Evolutionary conservation across 1,140 invertebrate genomes (phyloP).

Genomic region (Brachionus manjavacas): DNA sequence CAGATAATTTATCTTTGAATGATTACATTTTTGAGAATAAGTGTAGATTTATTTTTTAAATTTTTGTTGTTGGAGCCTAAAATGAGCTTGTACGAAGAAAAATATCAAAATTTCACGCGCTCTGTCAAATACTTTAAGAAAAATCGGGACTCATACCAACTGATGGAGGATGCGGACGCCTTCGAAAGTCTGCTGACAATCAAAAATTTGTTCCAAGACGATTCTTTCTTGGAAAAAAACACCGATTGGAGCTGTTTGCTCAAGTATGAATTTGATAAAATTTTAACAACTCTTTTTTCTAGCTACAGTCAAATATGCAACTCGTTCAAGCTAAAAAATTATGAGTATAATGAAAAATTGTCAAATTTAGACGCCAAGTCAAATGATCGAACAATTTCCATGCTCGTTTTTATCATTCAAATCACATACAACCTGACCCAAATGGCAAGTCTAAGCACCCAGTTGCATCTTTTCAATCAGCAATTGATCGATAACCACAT

Average conservation of each 20-base stretch:
- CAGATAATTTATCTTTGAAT: neutral
- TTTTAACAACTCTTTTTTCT: neutral
- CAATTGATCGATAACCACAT: neutral
- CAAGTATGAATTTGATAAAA: neutral
- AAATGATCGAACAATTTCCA: neutral
- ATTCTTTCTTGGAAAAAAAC: neutral
- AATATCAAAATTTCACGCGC: neutral
- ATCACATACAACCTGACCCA: neutral
- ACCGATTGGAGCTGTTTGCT: constrained; percentile 2
- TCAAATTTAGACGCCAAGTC: neutral
- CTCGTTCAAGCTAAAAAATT: neutral
- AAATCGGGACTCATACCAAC: neutral
- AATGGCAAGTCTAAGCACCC: neutral
- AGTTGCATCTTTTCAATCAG: neutral
- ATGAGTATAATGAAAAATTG: neutral
- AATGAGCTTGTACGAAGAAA: neutral
- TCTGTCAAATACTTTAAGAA: neutral
- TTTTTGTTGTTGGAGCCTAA: neutral
- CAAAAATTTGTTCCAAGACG: neutral
- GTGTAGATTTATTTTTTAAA: neutral
- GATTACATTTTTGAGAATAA: neutral
- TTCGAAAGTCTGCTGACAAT: neutral
- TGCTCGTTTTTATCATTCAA: neutral
- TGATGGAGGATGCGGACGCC: neutral
- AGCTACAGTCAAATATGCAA: neutral